These are phyloP conservation scores for Ophion slaviceki DNA, from an alignment of 2,888 invertebrate genomes.

Conservation along the genomic window DNA sequence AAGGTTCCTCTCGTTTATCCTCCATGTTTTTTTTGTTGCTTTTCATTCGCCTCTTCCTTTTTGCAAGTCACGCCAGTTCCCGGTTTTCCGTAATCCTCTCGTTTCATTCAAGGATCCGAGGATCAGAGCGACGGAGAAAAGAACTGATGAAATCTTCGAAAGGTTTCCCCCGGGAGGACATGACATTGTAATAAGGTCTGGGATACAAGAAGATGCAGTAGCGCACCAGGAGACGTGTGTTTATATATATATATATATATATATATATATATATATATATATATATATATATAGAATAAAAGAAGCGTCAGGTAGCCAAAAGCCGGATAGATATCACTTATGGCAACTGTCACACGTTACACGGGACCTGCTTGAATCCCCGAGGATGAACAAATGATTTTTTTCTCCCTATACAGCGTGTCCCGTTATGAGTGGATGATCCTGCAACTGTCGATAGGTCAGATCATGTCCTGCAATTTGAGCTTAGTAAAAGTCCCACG, in stretches of 20 bases:
- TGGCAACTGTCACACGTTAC: conserved; percentile 69
- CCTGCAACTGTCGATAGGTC: too few relatives aligned
- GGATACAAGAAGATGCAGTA: conserved; percentile 11
- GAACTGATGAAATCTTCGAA: conserved; percentile 31
- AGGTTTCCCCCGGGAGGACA: conserved; percentile 6
- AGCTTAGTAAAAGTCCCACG: too few relatives aligned
- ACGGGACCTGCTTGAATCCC: conserved; percentile 37
- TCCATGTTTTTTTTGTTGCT: too few relatives aligned
- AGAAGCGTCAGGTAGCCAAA: conserved; percentile 48
- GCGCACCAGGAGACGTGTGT: not conserved
- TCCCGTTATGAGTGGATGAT: too few relatives aligned
- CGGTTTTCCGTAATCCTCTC: conserved; percentile 58
- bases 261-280: too few relatives aligned
- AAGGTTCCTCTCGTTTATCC: too few relatives aligned
- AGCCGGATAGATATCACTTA: conserved; percentile 66
- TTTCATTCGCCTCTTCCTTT: conserved; percentile 19
- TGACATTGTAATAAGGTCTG: not conserved
- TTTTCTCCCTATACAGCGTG: not conserved
- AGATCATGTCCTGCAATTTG: too few relatives aligned
- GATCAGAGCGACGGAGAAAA: not conserved
- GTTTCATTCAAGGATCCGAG: conserved; percentile 56
- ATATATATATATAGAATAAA: not conserved
- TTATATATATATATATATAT: too few relatives aligned
- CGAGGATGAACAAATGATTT: conserved; percentile 69
- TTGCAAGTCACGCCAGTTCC: conserved; percentile 60